A percentile compares a stretch with the other conserved stretches of the same genome.
phyloP scores from a whole-genome alignment of 1,140 invertebrate genomes.

The Heliconius eleuchia region DNA sequence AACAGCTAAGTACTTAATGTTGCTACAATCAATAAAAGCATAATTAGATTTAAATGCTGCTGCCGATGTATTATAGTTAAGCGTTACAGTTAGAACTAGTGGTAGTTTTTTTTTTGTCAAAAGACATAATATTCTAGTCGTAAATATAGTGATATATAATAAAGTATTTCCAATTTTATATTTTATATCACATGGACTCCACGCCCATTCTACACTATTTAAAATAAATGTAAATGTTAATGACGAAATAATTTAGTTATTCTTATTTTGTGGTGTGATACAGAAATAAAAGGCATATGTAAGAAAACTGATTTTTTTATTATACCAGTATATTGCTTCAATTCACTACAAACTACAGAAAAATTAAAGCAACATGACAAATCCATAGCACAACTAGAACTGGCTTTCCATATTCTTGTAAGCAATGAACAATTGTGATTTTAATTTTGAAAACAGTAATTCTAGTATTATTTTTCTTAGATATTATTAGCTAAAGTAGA shows the following conservation, averaged over 20 bases:
- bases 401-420: not conserved
- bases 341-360: conserved; percentile 31
- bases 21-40: not conserved
- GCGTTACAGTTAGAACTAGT: conserved; percentile 22
- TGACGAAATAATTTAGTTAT: not conserved
- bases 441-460: not conserved
- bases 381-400: conserved; percentile 16
- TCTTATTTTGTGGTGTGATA: conserved; percentile 4
- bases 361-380: conserved; percentile 36
- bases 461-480: not conserved
- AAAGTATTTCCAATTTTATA: conserved; percentile 32
- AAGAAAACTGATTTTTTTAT: conserved; percentile 29
- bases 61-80: conserved; percentile 20
- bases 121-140: conserved; percentile 41
- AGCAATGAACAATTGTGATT: not conserved
- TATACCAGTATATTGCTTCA: conserved; percentile 21
- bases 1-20: not conserved
- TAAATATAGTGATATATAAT: conserved; percentile 35
- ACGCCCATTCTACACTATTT: conserved; percentile 19
- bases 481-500: not conserved
- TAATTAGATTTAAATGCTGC: not conserved
- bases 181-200: conserved; percentile 22
- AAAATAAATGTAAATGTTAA: conserved; percentile 3
- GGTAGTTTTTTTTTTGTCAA: conserved; percentile 20
- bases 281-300: conserved; percentile 18